Percentiles rank a stretch among this genome's conserved stretches.
These are phyloP conservation scores for Morpho deidamia DNA, from an alignment of 2,888 invertebrate genomes.

Conservation along the genomic window DNA sequence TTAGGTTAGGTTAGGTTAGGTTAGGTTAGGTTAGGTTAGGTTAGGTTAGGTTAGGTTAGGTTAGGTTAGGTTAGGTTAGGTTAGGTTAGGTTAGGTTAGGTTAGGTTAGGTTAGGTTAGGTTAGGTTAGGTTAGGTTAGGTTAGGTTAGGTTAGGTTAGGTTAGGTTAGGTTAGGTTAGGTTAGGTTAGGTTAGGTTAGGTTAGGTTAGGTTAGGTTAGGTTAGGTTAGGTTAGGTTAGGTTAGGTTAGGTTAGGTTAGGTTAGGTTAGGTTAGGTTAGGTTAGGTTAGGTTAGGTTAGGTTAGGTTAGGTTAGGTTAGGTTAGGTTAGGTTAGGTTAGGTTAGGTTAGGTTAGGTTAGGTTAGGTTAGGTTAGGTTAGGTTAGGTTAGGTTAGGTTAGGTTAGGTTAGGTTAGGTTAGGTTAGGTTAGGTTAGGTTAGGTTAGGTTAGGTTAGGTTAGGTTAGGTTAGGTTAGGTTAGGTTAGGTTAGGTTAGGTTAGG, in stretches of 20 bases:
- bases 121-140: conserved; percentile 17
- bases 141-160: conserved; percentile 17
- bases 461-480: conserved; percentile 16
- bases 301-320: conserved; percentile 23
- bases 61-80: conserved; percentile 7
- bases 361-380: conserved; percentile 20
- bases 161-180: conserved; percentile 17
- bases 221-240: conserved; percentile 13
- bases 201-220: conserved; percentile 12
- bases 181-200: conserved; percentile 11
- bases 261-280: conserved; percentile 13
- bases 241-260: conserved; percentile 1
- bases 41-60: conserved; percentile 10
- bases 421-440: conserved; percentile 19
- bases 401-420: conserved; percentile 17
- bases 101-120: conserved; percentile 3
- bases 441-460: conserved; percentile 21
- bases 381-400: conserved; percentile 20
- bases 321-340: conserved; percentile 23
- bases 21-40: conserved; percentile 15
- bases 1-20: conserved; percentile 13
- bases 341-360: conserved; percentile 23
- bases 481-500: conserved; percentile 17
- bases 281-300: conserved; percentile 21
- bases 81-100: background rate